Evolutionary conservation across 1,140 invertebrate genomes (phyloP).

Genomic region (Schmidtea mediterranea): DNA sequence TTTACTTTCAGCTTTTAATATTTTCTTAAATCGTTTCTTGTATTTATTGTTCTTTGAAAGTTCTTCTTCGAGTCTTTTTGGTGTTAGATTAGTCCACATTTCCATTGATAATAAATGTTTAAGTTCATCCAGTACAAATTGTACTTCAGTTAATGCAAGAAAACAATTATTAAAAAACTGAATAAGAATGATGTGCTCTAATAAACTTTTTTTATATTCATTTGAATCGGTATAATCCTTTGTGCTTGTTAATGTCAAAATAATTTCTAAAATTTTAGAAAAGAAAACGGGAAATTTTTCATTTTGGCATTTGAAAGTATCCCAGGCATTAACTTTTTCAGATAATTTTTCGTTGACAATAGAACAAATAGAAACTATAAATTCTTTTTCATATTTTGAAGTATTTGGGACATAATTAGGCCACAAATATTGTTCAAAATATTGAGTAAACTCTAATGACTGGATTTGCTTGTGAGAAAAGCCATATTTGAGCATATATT

Average conservation of each 20-base stretch:
- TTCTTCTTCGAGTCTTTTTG: background rate
- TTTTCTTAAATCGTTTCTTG: background rate
- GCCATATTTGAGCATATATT: slow-evolving; percentile 19
- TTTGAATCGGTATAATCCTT: background rate
- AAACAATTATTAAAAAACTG: slow-evolving; percentile 10
- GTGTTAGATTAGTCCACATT: background rate
- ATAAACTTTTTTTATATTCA: background rate
- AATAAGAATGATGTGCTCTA: background rate
- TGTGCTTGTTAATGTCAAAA: background rate
- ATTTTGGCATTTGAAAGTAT: slow-evolving; percentile 29
- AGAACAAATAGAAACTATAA: slow-evolving; percentile 73
- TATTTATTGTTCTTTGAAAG: background rate
- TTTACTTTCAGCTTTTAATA: slow-evolving; percentile 1
- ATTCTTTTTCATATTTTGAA: slow-evolving; percentile 28
- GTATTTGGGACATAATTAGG: slow-evolving; percentile 42
- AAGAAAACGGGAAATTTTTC: background rate
- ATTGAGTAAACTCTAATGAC: slow-evolving; percentile 68
- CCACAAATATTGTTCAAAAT: slow-evolving; percentile 75
- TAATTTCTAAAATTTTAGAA: slow-evolving; percentile 2
- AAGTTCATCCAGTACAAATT: background rate
- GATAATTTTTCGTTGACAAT: slow-evolving; percentile 96
- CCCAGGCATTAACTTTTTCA: slow-evolving; percentile 82
- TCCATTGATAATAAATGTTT: no score
- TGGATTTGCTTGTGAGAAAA: slow-evolving; percentile 56
- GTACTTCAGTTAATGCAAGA: background rate